Conservation (phyloP, 2,113 vertebrate species). For the Ammodramus savannarum region DNA sequence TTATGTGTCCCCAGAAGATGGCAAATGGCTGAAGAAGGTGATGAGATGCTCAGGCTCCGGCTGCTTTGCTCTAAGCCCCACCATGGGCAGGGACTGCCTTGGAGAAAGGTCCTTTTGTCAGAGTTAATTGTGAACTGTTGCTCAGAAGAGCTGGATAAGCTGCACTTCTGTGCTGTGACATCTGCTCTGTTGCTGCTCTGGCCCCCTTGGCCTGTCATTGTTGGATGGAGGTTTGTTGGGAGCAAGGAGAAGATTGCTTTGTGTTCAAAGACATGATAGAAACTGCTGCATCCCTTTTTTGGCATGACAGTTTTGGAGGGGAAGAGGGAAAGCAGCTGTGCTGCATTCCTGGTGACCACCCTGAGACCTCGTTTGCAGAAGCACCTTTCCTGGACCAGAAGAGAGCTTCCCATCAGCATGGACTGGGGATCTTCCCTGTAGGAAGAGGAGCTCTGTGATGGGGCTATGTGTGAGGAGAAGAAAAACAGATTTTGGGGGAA, state of each 20-base stretch:
- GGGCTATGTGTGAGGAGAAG: fast-evolving
- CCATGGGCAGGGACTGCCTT: neutral
- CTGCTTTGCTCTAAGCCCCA: neutral
- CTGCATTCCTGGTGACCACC: neutral
- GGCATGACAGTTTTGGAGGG: neutral
- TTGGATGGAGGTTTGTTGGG: neutral
- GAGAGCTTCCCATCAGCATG: neutral
- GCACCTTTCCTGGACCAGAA: neutral
- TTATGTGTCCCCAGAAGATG: neutral
- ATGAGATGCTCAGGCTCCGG: neutral
- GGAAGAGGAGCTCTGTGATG: neutral
- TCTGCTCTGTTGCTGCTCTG: neutral
- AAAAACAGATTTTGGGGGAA: neutral
- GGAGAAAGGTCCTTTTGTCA: neutral
- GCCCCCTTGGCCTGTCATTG: neutral
- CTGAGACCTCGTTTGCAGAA: neutral
- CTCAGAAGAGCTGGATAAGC: neutral
- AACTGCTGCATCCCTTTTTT: neutral
- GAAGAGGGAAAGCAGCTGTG: neutral
- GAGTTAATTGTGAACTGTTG: neutral
- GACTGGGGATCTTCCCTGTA: neutral
- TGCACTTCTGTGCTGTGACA: neutral
- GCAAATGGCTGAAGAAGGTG: neutral
- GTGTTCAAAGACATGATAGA: neutral
- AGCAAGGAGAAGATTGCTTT: neutral